These are phyloP conservation scores for Toxonevra muliebris DNA, from an alignment of 2,888 invertebrate genomes.

Conservation along the genomic window DNA sequence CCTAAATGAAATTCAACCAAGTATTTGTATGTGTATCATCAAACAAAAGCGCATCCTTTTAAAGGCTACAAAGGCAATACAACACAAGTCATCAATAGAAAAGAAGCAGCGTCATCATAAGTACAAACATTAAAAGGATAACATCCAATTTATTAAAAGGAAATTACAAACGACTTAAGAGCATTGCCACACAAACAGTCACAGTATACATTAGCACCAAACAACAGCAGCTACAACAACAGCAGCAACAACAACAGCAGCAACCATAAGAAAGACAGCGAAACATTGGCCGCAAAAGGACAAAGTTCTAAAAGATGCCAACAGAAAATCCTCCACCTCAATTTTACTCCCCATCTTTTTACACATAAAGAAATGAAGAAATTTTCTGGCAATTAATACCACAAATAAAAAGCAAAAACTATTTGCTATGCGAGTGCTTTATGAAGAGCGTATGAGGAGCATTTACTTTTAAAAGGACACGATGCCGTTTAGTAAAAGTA, in stretches of 20 bases:
- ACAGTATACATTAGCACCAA: constrained; percentile 4
- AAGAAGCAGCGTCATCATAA: constrained; percentile 17
- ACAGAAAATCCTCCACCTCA: neutral
- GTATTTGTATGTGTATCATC: neutral
- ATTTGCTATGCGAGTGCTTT: constrained; percentile 24
- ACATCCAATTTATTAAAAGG: constrained; percentile 46
- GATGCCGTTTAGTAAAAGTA: neutral
- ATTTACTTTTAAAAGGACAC: constrained; percentile 9
- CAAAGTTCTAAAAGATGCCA: constrained; percentile 11
- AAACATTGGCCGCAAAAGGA: neutral
- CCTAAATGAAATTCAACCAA: neutral
- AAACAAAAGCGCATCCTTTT: constrained; percentile 13
- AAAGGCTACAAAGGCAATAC: constrained; percentile 11
- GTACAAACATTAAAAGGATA: constrained; percentile 39
- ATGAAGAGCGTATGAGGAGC: constrained; percentile 11
- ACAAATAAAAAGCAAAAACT: constrained; percentile 31
- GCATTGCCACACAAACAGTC: constrained; percentile 7
- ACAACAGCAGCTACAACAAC: constrained; percentile 18
- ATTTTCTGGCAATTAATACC: constrained; percentile 40
- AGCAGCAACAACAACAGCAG: neutral
- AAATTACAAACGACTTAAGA: constrained; percentile 38
- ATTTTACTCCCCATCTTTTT: neutral
- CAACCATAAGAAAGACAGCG: constrained; percentile 19
- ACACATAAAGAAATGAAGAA: constrained; percentile 15
- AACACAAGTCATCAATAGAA: neutral